A percentile compares a stretch with the other conserved stretches of the same genome.
phyloP scores from a whole-genome alignment of 1,140 invertebrate genomes.

The Zaprionus nigranus region DNA sequence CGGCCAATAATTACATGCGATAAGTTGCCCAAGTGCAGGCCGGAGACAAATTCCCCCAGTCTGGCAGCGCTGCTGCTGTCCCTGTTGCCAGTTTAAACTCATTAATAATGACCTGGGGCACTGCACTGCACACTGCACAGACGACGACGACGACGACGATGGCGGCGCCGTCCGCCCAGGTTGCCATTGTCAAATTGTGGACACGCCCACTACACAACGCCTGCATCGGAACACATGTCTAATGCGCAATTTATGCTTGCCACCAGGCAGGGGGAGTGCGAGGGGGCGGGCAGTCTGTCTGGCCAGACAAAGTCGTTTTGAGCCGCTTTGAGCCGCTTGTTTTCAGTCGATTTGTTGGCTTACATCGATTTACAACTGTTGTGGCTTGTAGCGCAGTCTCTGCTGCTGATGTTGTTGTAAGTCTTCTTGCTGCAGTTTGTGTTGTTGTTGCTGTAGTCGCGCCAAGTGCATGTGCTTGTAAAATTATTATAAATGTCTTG shows the following conservation, averaged over 20 bases:
- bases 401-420: neutral
- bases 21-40: slow-evolving; percentile 64
- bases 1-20: slow-evolving; percentile 80
- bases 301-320: slow-evolving; percentile 5
- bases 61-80: slow-evolving; percentile 23
- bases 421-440: slow-evolving; percentile 7
- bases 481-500: slow-evolving; percentile 81
- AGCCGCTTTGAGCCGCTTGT: slow-evolving; percentile 38
- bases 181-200: slow-evolving; percentile 72
- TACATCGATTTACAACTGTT: slow-evolving; percentile 42
- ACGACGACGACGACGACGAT: slow-evolving; percentile 29
- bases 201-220: slow-evolving; percentile 61
- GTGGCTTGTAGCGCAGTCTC: slow-evolving; percentile 14
- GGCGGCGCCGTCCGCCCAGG: slow-evolving; percentile 46
- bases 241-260: slow-evolving; percentile 72
- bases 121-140: slow-evolving; percentile 20
- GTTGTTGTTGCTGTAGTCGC: slow-evolving; percentile 7
- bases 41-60: slow-evolving; percentile 34
- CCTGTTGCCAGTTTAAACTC: slow-evolving; percentile 69
- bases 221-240: slow-evolving; percentile 57
- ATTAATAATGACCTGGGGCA: slow-evolving; percentile 75
- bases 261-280: slow-evolving; percentile 20
- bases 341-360: slow-evolving; percentile 56
- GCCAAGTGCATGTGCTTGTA: slow-evolving; percentile 56
- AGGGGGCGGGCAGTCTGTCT: neutral